phyloP scores from a whole-genome alignment of 2,797 vertebrate genomes.

The Rhynchonycteris naso region DNA sequence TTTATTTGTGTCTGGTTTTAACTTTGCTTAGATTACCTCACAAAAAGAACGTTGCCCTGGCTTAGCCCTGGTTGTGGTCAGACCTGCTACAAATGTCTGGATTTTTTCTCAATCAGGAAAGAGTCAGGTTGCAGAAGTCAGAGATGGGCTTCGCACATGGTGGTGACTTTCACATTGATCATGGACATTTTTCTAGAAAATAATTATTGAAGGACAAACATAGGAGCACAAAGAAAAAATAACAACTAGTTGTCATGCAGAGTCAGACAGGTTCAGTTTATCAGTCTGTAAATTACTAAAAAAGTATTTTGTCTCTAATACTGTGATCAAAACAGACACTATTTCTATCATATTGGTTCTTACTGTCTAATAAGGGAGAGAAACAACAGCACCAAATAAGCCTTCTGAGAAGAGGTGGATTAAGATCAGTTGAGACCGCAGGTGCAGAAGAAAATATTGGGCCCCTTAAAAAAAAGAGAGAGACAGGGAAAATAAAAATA shows the following conservation, averaged over 20 bases:
- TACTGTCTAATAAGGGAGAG: neutral
- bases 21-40: neutral
- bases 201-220: neutral
- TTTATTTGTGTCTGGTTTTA: constrained; percentile 23
- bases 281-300: neutral
- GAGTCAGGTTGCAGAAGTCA: neutral
- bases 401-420: neutral
- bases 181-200: constrained; percentile 33
- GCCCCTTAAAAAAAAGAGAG: no score
- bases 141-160: neutral
- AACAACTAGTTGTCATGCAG: neutral
- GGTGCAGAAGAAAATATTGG: no score
- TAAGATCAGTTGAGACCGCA: no score
- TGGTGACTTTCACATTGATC: neutral
- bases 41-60: neutral
- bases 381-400: neutral
- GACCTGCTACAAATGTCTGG: neutral
- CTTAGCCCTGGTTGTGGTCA: neutral
- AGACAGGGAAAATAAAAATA: no score
- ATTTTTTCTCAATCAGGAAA: neutral
- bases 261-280: neutral
- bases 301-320: constrained; percentile 5
- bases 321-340: neutral
- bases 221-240: neutral
- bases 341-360: neutral